Evolutionary conservation across 2,113 vertebrate species (phyloP).

Genomic region (Actinemys pallida): DNA sequence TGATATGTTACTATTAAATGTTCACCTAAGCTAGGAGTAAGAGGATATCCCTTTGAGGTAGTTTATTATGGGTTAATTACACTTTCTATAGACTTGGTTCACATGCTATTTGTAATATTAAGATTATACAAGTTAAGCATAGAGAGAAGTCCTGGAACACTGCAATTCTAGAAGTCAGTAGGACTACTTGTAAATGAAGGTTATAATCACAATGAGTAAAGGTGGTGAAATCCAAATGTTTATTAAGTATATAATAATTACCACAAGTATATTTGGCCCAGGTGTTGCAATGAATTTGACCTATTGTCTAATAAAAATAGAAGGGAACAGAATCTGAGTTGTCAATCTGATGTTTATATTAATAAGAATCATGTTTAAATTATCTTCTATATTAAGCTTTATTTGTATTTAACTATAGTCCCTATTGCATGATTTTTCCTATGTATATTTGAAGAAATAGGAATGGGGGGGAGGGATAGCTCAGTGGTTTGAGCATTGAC

Average conservation of each 20-base stretch:
- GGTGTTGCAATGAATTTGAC: not conserved
- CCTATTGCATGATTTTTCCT: not conserved
- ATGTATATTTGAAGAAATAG: accelerated
- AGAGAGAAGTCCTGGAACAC: not conserved
- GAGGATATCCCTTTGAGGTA: not conserved
- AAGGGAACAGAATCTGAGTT: not conserved
- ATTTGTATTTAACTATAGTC: not conserved
- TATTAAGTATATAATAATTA: not conserved
- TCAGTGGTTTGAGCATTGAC: too few species aligned
- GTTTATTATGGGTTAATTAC: not conserved
- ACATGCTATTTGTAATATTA: not conserved
- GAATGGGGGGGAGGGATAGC: too few species aligned
- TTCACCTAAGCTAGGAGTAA: not conserved
- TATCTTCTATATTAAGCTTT: not conserved
- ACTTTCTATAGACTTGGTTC: not conserved
- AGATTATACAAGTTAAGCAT: not conserved
- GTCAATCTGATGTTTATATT: not conserved
- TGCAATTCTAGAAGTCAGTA: not conserved
- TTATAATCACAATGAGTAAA: accelerated
- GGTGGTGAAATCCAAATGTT: not conserved
- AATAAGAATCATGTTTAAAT: not conserved
- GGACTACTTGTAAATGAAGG: not conserved
- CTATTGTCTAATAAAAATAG: not conserved
- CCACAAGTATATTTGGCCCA: not conserved
- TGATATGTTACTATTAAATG: not conserved